phyloP scores from a whole-genome alignment of 2,888 invertebrate genomes.

The Clostera curtula region DNA sequence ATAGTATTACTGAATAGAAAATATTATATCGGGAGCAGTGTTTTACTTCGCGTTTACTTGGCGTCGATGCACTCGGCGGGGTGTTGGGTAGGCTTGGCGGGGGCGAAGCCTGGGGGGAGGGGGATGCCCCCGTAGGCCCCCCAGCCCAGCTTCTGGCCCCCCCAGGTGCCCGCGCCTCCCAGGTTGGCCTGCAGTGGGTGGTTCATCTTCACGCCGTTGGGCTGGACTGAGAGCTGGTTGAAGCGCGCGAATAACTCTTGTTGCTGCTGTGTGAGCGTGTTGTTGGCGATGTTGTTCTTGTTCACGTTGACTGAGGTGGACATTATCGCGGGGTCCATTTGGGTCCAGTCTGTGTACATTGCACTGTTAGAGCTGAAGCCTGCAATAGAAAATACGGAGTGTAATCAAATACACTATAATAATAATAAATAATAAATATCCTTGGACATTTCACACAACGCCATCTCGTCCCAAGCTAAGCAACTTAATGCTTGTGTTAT shows the following conservation, averaged over 20 bases:
- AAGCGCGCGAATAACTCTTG: constrained; percentile 61
- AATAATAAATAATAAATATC: too few species aligned
- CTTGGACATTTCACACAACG: too few species aligned
- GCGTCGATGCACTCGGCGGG: constrained; percentile 71
- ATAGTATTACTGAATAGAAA: constrained; percentile 46
- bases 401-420: too few species aligned
- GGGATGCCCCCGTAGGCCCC: constrained; percentile 42
- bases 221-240: constrained; percentile 45
- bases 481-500: too few species aligned
- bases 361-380: constrained; percentile 47
- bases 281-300: constrained; percentile 28
- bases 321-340: constrained; percentile 94
- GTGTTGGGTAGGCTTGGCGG: constrained; percentile 49
- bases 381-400: constrained; percentile 18
- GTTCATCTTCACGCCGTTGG: constrained; percentile 29
- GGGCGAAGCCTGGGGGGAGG: constrained; percentile 67
- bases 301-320: constrained; percentile 79
- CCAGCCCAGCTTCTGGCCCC: constrained; percentile 29
- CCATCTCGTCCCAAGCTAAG: too few species aligned
- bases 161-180: constrained; percentile 15
- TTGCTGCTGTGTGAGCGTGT: constrained; percentile 31
- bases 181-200: too few species aligned
- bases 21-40: constrained; percentile 35
- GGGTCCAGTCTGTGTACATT: constrained; percentile 88
- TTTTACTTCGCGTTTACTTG: constrained; percentile 47